A percentile compares a stretch with the other conserved stretches of the same genome.
Conservation (phyloP, 2,797 vertebrate species). For the Mus minutoides region DNA sequence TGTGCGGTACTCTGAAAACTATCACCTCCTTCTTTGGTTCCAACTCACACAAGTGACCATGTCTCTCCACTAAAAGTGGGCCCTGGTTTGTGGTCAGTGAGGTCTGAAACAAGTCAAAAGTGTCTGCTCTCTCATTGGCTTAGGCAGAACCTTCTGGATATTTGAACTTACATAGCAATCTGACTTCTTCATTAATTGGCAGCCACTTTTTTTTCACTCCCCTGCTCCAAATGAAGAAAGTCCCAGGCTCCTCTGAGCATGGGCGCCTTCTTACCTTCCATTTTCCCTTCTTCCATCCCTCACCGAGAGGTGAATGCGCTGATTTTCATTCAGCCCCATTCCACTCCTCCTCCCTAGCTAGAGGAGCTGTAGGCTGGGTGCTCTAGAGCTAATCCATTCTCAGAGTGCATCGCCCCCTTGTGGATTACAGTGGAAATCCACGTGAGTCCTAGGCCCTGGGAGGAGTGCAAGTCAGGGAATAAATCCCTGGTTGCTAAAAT, state of each 20-base stretch:
- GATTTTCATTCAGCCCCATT: not conserved
- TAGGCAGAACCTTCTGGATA: not conserved
- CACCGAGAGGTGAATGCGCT: not conserved
- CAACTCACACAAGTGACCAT: not conserved
- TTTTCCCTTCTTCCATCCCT: not conserved
- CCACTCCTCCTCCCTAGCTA: not conserved
- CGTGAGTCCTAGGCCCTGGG: not conserved
- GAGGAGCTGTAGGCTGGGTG: no score
- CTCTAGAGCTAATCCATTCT: not conserved
- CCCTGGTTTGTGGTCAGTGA: not conserved
- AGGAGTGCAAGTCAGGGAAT: not conserved
- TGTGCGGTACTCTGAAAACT: no score
- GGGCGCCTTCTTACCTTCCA: not conserved
- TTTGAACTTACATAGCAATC: not conserved
- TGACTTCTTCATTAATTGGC: not conserved
- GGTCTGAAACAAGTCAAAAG: not conserved
- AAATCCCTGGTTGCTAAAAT: not conserved
- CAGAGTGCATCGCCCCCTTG: not conserved
- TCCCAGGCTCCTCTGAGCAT: not conserved
- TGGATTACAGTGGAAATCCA: not conserved
- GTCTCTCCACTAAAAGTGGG: not conserved
- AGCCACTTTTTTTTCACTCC: not conserved
- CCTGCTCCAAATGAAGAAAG: not conserved
- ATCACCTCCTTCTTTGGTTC: not conserved
- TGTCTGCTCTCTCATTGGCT: not conserved